Conservation (phyloP, 2,113 vertebrate species). For the Suricata suricatta region DNA sequence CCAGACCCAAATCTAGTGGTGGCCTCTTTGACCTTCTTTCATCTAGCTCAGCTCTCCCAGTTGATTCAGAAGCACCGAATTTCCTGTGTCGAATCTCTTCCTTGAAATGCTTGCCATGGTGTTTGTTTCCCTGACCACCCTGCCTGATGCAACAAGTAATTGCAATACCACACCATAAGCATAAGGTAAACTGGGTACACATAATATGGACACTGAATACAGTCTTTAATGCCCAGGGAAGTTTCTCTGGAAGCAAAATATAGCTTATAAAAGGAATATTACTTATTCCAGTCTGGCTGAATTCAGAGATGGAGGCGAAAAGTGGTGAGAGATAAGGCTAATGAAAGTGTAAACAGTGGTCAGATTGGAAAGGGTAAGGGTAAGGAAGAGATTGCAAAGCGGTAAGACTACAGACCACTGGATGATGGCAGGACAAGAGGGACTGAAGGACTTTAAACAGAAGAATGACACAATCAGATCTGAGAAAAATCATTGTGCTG, state of each 20-base stretch:
- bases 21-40: background rate
- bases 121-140: background rate
- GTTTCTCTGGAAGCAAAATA: background rate
- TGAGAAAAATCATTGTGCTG: background rate
- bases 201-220: background rate
- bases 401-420: background rate
- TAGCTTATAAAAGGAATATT: background rate
- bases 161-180: background rate
- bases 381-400: background rate
- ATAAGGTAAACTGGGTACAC: background rate
- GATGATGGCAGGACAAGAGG: background rate
- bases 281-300: background rate
- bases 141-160: background rate
- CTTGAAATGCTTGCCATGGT: background rate
- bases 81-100: background rate
- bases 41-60: background rate
- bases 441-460: background rate
- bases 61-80: background rate
- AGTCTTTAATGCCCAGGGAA: background rate
- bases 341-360: background rate
- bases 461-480: background rate
- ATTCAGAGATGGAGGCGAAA: background rate
- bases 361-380: background rate
- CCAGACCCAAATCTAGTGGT: background rate
- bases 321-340: background rate